Evolutionary conservation across 2,888 invertebrate genomes (phyloP), one percentile per base, ranked within the genome.

Genomic region (Platynereis dumerilii): DNA sequence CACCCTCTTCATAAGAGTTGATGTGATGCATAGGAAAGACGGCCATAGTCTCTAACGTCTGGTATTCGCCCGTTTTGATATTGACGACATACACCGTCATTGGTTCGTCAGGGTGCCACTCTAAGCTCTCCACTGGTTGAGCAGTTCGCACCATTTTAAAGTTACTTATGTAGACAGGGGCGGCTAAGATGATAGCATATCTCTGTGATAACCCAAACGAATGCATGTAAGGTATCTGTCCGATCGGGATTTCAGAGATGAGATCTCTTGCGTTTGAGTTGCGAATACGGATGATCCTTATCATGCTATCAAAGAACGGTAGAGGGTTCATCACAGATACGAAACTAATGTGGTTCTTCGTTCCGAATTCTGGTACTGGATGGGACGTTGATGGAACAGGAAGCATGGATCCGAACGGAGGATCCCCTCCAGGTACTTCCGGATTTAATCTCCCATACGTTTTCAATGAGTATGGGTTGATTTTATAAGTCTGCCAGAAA

Each of bases 1-100:
- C 57, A 5, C 60, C 68, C 5, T 55, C 34, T 69, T 81, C 79
- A 60, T 72, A 80, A 2, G 80, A 79, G 58, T 81, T 81, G 15
- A 80, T 72, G 61, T 79, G 79, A 62, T 81, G 81, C 80, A 80
- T 80, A 26, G 70, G 68, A 57, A 80, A 80, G 12, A 76, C 70
- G 56, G 72, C 75, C 2, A 70, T 72, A 10, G 76, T 75, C 48
- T 68, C 64, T 44, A 79, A 54, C 2, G 69, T 67, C 0, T 54
- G 67, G 17, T 78, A 70, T 17, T 71, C 53, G 2, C 76, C 76
- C 0, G 74, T 71, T 44, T 72, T 69, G 7, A 78, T 66, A 45
- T 77, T 65, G 1, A 79, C 69, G 5, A 79, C 74, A 57, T 75
- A 77, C 1, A 79, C 68, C 1, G 61, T 73, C 5, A 76, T 74